Evolutionary conservation across 2,888 invertebrate species (phyloP).

Genomic region (Drosophila falleni): DNA sequence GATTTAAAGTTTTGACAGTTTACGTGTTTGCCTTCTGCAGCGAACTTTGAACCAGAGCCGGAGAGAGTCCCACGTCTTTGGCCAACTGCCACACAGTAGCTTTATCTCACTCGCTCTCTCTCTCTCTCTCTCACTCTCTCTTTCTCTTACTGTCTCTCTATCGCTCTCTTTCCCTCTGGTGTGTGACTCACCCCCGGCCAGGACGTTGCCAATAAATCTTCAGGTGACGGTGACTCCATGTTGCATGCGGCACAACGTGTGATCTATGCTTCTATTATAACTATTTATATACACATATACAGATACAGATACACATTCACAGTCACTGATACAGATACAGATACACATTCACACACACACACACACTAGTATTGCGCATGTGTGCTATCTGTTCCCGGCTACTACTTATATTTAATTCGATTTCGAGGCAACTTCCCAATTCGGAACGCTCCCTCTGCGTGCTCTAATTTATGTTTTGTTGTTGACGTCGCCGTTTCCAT

Average conservation of each 20-base stretch:
- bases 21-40: constrained; percentile 79
- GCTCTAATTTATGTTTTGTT: constrained; percentile 74
- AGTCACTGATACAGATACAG: constrained; percentile 6
- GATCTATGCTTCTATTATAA: constrained; percentile 84
- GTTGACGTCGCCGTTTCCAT: constrained; percentile 50
- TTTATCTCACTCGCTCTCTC: constrained; percentile 26
- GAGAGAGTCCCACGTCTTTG: constrained; percentile 48
- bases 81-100: constrained; percentile 43
- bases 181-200: constrained; percentile 59
- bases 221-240: constrained; percentile 83
- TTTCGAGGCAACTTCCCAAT: constrained; percentile 45
- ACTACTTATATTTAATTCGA: constrained; percentile 75
- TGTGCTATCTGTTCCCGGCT: constrained; percentile 38
- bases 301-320: constrained; percentile 29
- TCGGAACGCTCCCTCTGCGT: constrained; percentile 28
- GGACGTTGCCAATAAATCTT: constrained; percentile 85
- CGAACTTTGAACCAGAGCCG: constrained; percentile 74
- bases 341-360: constrained; percentile 2
- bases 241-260: constrained; percentile 83
- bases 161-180: constrained; percentile 6
- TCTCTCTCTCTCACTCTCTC: constrained; percentile 5
- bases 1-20: constrained; percentile 83
- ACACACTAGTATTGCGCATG: constrained; percentile 41
- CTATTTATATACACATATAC: constrained; percentile 71
- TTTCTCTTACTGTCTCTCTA: too few species aligned